Percentiles rank a stretch among this genome's conserved stretches.
Conservation (phyloP, 2,113 vertebrate species). For the Peucedramus taeniatus region DNA sequence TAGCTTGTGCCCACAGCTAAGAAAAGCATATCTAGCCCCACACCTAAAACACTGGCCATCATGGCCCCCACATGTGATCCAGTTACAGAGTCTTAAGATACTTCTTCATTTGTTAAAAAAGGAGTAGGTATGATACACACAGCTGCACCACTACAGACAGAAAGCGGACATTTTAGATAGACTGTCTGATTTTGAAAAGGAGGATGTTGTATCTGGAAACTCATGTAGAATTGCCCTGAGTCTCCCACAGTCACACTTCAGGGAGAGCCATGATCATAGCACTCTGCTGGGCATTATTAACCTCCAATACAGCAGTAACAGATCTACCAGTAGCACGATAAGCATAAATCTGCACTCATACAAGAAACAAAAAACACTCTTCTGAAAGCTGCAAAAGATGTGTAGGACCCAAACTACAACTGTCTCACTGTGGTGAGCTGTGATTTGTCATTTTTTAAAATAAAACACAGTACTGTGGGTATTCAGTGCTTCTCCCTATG, state of each 20-base stretch:
- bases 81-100: not conserved
- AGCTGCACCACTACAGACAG: not conserved
- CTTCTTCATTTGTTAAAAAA: not conserved
- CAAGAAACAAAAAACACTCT: not conserved
- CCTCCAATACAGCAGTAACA: not conserved
- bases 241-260: not conserved
- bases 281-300: not conserved
- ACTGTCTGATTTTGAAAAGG: not conserved
- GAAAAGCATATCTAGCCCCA: not conserved
- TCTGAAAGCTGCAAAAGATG: not conserved
- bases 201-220: not conserved
- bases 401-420: not conserved
- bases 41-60: not conserved
- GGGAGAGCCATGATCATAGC: not conserved
- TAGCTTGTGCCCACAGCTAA: not conserved
- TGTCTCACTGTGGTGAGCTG: not conserved
- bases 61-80: not conserved
- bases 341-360: not conserved
- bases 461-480: not conserved
- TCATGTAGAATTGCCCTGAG: not conserved
- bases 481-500: not conserved
- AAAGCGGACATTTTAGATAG: not conserved
- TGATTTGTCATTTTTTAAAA: not conserved
- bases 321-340: not conserved
- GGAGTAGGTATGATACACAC: not conserved